Conservation (phyloP, 2,797 vertebrate genomes). For the Pipistrellus pygmaeus region DNA sequence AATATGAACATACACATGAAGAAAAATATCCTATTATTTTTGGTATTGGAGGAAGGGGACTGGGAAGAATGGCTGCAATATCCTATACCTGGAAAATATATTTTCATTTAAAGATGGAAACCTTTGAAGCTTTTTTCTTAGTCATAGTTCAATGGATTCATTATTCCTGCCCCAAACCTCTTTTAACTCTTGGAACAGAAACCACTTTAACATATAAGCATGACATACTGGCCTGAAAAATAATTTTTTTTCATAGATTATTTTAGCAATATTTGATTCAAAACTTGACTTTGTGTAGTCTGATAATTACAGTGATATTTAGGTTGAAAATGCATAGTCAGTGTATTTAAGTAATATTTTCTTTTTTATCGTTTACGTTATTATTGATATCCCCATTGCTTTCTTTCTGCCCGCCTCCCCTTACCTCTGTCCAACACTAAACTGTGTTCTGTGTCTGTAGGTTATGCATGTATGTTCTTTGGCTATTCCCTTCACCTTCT, state of each 20-base stretch:
- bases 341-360: not conserved
- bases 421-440: not conserved
- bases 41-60: not conserved
- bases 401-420: not conserved
- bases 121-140: conserved; percentile 17
- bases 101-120: conserved; percentile 26
- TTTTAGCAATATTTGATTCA: conserved; percentile 58
- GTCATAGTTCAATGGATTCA: conserved; percentile 35
- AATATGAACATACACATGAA: not conserved
- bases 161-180: conserved; percentile 17
- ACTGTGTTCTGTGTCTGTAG: not conserved
- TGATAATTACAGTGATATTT: conserved; percentile 49
- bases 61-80: not conserved
- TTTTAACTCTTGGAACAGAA: conserved; percentile 35
- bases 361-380: not conserved
- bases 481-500: not conserved
- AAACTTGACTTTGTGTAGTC: conserved; percentile 51
- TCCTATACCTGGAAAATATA: conserved; percentile 15
- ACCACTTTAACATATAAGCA: not conserved
- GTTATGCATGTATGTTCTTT: not conserved
- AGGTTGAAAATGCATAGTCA: conserved; percentile 40
- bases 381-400: not conserved
- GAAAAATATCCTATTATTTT: not conserved
- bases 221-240: not conserved
- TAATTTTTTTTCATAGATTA: conserved; percentile 22